Conservation (phyloP, 2,113 vertebrate genomes). For the Felis chaus region DNA sequence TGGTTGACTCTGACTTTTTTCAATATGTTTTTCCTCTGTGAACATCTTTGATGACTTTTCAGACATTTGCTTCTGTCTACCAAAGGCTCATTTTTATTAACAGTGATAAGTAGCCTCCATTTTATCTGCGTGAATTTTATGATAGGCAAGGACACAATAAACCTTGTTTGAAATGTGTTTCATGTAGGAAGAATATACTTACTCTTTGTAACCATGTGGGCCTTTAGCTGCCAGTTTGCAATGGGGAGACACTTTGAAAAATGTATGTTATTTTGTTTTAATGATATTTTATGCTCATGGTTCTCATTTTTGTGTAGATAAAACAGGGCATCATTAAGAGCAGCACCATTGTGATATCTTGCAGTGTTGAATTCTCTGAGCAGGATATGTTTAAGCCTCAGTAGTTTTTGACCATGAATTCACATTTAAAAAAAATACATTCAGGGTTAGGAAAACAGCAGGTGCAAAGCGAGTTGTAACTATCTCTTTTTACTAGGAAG, state of each 20-base stretch:
- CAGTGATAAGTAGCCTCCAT: not conserved
- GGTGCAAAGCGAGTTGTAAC: conserved; percentile 74
- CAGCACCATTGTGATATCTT: not conserved
- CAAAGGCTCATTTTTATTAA: not conserved
- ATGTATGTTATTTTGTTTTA: not conserved
- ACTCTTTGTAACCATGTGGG: not conserved
- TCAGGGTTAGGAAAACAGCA: conserved; percentile 68
- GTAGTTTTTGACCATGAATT: conserved; percentile 60
- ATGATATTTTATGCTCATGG: conserved; percentile 2
- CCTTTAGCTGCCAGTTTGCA: conserved; percentile 26
- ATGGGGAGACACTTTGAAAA: not conserved
- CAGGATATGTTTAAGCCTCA: conserved; percentile 38
- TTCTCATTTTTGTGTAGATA: conserved; percentile 34
- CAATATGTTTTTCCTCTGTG: not conserved
- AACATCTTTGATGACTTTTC: not conserved
- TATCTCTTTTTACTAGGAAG: conserved; percentile 78
- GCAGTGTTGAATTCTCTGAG: not conserved
- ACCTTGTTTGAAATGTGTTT: conserved; percentile 19
- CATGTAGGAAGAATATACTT: not conserved
- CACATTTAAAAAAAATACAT: conserved; percentile 77
- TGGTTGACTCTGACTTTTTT: not conserved
- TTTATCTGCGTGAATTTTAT: not conserved
- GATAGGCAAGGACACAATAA: not conserved
- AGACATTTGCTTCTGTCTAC: not conserved
- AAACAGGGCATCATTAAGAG: conserved; percentile 27